Base-by-base conservation (phyloP, 1,140 invertebrate genomes). In the Leptopilina clavipes region DNA sequence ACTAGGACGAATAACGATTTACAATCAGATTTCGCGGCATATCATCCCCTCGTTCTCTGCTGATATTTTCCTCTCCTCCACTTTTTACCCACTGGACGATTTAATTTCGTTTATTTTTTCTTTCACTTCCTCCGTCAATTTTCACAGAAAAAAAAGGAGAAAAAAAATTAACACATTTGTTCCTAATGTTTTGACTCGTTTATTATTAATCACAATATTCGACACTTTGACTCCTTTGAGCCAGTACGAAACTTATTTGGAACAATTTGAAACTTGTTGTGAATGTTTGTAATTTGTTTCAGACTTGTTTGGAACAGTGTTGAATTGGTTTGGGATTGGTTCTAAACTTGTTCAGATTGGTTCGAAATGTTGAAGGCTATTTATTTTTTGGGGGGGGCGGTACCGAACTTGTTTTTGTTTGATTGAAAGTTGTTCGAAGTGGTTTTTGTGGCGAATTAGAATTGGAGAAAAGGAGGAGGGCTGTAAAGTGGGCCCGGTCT, bases 1-100 rank as follows among this genome's bases (percentile, higher is more conserved):
- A 80, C 71, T 54, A 72, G 52, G 75, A 74, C 70, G 73, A 77
- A 77, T 44, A 72, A 45, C 44, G 54, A 18, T 72, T 52, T 43
- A 56, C 56, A n/a, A 75, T 82, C 75, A 83, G 52, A 70, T 52
- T 54, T 25, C 45, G 40, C 72, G 19, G 22, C 14, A 22, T 40
- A 74, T 31, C 59, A 65, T 65, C 59, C 59, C 59, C 59, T 37
- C 22, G 59, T 65, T 65, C 59, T 31, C 18, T 31, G 19, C 1
- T 52, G 22, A 31, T 65, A 12, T 14, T 65, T 22, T 65, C 43
- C 73, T 71, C 59, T 65, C 65, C 54, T 22, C 59, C 59, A 12
- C 22, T 19, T 25, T 25, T 65, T 65, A n/a, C n/a, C n/a, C n/a
- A n/a, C n/a, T n/a, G n/a, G n/a, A n/a, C n/a, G n/a, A n/a, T n/a